These are phyloP conservation scores for Melieria omissa DNA, from an alignment of 2,888 invertebrate genomes.

Conservation along the genomic window DNA sequence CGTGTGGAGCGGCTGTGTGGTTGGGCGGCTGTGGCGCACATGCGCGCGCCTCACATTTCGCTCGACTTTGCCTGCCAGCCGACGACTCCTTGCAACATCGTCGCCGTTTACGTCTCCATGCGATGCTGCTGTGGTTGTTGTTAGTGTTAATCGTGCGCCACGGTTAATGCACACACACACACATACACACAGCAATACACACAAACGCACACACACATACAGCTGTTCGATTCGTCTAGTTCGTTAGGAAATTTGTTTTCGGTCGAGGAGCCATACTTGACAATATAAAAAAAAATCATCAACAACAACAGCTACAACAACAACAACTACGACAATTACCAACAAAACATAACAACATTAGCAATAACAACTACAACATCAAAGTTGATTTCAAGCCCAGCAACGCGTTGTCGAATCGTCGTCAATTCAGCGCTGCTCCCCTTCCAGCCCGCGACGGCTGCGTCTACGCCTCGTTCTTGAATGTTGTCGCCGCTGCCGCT, in stretches of 20 bases:
- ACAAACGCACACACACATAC: no score
- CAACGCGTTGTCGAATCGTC: not conserved
- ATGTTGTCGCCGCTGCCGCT: not conserved
- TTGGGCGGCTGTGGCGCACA: not conserved
- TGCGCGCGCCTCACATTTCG: not conserved
- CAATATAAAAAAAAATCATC: constrained; percentile 29
- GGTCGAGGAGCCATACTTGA: constrained; percentile 23
- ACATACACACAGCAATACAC: no score
- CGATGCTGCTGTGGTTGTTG: not conserved
- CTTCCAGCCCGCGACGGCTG: not conserved
- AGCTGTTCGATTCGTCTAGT: not conserved
- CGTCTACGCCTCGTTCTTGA: no score
- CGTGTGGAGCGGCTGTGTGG: no score
- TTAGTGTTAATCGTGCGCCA: constrained; percentile 2
- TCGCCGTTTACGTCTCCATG: not conserved
- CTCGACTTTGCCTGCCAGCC: not conserved
- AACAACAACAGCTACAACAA: constrained; percentile 34
- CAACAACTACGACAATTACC: constrained; percentile 24
- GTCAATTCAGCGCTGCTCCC: constrained; percentile 14
- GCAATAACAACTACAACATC: constrained; percentile 40
- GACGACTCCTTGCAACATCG: constrained; percentile 1
- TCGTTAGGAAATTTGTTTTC: constrained; percentile 9
- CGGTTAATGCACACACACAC: not conserved
- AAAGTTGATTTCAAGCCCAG: constrained; percentile 6
- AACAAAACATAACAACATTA: constrained; percentile 5